Evolutionary conservation across 64 coral and sea anemone genomes (phyloP).

Genomic region (Cladopsammia gracilis): DNA sequence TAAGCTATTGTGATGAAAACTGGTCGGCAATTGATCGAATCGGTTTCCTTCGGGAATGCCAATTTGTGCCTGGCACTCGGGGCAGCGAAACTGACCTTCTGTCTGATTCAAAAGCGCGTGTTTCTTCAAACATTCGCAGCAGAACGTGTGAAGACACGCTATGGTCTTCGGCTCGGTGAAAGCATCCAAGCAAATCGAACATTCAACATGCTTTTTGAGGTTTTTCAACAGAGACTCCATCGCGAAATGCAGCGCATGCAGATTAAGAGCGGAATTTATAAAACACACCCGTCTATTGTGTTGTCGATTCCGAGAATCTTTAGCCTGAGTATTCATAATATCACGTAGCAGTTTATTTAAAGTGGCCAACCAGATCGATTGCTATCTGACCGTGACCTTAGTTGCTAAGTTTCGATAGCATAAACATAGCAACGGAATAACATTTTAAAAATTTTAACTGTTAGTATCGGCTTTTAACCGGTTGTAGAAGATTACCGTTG

Average conservation of each 20-base stretch:
- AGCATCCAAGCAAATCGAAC: constrained; percentile 33
- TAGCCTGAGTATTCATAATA: neutral
- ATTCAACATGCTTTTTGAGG: constrained; percentile 32
- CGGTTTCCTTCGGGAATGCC: neutral
- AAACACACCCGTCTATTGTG: neutral
- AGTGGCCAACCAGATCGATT: neutral
- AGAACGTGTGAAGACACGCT: constrained; percentile 42
- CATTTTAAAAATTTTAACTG: too few relatives aligned
- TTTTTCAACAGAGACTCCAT: constrained; percentile 41
- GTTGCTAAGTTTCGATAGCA: too few relatives aligned
- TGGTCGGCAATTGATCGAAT: too few relatives aligned
- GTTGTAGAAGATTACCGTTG: too few relatives aligned
- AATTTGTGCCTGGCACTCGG: too few relatives aligned
- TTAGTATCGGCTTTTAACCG: too few relatives aligned
- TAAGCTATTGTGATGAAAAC: too few relatives aligned
- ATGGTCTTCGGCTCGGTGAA: constrained; percentile 17
- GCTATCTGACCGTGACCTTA: too few relatives aligned
- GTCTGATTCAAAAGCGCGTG: too few relatives aligned
- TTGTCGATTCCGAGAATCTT: neutral
- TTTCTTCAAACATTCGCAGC: neutral
- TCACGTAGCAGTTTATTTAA: neutral
- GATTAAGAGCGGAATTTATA: neutral
- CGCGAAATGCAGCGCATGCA: neutral
- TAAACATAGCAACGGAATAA: too few relatives aligned
- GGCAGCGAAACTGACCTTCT: too few relatives aligned